These are phyloP conservation scores for Frieseomelitta varia DNA, from an alignment of 1,140 invertebrate genomes.

Conservation along the genomic window DNA sequence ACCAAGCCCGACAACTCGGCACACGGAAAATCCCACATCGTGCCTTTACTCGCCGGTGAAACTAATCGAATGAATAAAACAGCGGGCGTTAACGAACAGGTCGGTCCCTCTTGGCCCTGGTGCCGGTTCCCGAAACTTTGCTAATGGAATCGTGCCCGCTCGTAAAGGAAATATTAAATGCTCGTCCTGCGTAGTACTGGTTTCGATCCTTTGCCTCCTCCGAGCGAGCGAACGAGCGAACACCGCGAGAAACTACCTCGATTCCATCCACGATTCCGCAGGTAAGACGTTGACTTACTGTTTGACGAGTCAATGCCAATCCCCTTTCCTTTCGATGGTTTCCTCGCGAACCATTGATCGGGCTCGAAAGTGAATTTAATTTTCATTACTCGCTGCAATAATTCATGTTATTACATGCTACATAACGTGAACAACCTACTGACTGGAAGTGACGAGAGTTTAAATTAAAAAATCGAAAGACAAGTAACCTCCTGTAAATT, in stretches of 20 bases:
- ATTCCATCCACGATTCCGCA: neutral
- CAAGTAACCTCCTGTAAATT: no score
- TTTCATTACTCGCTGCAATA: no score
- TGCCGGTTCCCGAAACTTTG: constrained; percentile 67
- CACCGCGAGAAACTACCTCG: neutral
- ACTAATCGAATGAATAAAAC: constrained; percentile 75
- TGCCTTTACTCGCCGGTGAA: constrained; percentile 55
- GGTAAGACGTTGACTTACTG: neutral
- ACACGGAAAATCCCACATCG: constrained; percentile 34
- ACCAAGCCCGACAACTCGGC: neutral
- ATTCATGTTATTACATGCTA: no score
- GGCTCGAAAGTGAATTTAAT: neutral
- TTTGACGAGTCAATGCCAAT: neutral
- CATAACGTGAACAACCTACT: no score
- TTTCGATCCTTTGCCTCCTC: constrained; percentile 28
- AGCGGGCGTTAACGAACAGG: constrained; percentile 66
- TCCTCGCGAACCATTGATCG: neutral
- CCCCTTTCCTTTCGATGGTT: neutral
- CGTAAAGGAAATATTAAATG: constrained; percentile 73
- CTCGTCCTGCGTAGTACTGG: constrained; percentile 33
- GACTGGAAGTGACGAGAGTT: no score
- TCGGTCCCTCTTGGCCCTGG: constrained; percentile 62
- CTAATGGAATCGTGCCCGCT: constrained; percentile 72
- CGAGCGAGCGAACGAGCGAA: no score
- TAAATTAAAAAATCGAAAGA: no score